Conservation (phyloP, 2,113 vertebrate genomes). For the Spea multiplicata region DNA sequence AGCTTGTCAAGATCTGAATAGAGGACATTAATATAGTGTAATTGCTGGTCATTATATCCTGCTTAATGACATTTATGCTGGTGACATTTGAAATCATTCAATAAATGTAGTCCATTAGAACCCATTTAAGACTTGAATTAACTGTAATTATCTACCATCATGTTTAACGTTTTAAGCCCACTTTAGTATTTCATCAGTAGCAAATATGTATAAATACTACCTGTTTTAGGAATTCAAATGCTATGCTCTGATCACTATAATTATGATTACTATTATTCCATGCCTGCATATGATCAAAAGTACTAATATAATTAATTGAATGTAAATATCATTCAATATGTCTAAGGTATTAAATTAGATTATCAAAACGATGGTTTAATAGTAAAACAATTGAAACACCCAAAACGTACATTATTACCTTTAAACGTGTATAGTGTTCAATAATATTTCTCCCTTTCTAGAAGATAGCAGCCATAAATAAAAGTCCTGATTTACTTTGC, state of each 20-base stretch:
- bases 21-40: conserved; percentile 3
- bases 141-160: conserved; percentile 20
- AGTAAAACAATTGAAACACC: no score
- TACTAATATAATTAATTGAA: neutral
- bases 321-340: neutral
- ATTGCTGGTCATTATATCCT: conserved; percentile 13
- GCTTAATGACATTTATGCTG: conserved; percentile 13
- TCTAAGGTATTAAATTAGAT: neutral
- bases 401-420: no score
- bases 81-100: conserved; percentile 25
- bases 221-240: neutral
- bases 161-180: conserved; percentile 11
- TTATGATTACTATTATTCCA: neutral
- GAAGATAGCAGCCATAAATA: no score
- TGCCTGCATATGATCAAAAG: neutral
- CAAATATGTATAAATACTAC: neutral
- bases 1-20: conserved; percentile 14
- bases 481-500: no score
- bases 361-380: no score
- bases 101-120: conserved; percentile 32
- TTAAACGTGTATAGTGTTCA: no score
- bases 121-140: conserved; percentile 19
- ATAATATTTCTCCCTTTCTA: no score
- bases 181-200: neutral
- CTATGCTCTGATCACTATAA: neutral